Evolutionary conservation across 2,888 invertebrate species (phyloP), one percentile per base, ranked within the genome.

Genomic region (Zootermopsis nevadensis): DNA sequence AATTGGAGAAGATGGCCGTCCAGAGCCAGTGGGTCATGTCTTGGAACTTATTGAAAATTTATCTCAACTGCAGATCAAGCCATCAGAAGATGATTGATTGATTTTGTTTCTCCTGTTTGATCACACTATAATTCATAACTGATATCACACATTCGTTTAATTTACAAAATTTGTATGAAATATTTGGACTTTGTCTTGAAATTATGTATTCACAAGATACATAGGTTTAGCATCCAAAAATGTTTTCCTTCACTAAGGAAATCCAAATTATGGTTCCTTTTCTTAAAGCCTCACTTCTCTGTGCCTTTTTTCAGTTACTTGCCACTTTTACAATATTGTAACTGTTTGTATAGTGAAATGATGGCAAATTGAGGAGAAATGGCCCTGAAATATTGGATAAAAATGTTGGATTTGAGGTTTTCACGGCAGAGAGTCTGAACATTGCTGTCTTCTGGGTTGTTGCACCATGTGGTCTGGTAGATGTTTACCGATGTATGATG

Each of bases 1-100:
- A 30, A 93, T 99, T 33, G 98, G 97, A 0, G 93, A 94, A 67
- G 98, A 99, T 90, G 99, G 99, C 0, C 94, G 94, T 83, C 98
- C 98, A 6, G 93, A 94, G 87, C 95, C 98, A 0, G 92, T 99
- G 33, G 95, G 95, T 69, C 98, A 99, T 88, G 94, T 99, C 77
- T 89, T 97, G 3, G 94, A 99, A 89, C 89, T 98, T 84, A 93
- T 96, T 86, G 94, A 96, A 84, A 93, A 92, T 86, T 87, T 93
- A 87, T 90, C 93, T 86, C 88, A 92, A 87, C 91, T 92, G 85
- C 91, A 92, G 85, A 87, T 91, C 8, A 89, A 89, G 82, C 88
- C 80, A 35, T 55, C 30, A 2, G 83, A 80, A 24, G 53, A 31
- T 67, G 82, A 80, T 38, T 74, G 38, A 74, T 31, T 69, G 4